Conservation (phyloP, 2,113 vertebrate species). For the Corapipo altera region DNA sequence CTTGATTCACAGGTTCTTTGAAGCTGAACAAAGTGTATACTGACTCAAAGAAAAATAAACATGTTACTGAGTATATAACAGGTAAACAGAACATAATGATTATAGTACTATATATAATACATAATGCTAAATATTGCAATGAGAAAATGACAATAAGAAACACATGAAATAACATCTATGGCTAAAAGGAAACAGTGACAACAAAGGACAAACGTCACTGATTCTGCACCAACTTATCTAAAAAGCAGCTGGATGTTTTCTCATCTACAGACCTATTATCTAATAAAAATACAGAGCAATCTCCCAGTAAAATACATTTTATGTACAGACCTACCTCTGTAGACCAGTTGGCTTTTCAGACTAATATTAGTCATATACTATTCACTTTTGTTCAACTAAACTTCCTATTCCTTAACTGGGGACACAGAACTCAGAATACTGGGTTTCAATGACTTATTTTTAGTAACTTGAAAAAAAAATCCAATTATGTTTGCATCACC, state of each 20-base stretch:
- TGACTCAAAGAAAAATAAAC: not conserved
- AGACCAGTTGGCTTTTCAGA: not conserved
- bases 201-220: not conserved
- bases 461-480: not conserved
- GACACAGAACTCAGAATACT: not conserved
- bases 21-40: not conserved
- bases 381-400: not conserved
- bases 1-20: rapidly evolving
- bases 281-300: not conserved
- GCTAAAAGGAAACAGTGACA: not conserved
- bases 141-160: not conserved
- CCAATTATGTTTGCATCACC: not conserved
- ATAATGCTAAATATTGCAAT: rapidly evolving
- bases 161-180: rapidly evolving
- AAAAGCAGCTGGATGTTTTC: not conserved
- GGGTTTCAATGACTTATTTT: not conserved
- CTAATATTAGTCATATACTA: rapidly evolving
- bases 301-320: not conserved
- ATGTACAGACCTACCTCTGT: not conserved
- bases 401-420: not conserved
- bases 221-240: not conserved
- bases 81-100: not conserved
- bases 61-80: rapidly evolving
- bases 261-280: not conserved
- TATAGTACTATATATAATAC: not conserved